Evolutionary conservation across 2,113 vertebrate genomes (phyloP).

Genomic region (Platichthys stellatus): DNA sequence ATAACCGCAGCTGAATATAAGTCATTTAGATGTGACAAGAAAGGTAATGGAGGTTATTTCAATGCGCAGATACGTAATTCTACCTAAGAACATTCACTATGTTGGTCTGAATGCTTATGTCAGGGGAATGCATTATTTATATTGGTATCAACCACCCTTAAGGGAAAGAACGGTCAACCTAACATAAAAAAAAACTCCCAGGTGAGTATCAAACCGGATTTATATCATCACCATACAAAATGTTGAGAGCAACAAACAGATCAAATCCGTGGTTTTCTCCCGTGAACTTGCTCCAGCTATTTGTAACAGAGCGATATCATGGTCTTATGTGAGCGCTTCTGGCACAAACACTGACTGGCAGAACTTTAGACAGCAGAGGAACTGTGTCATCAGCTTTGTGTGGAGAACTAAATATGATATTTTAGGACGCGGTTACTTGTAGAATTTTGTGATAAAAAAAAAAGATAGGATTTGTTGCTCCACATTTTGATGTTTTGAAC

Average conservation of each 20-base stretch:
- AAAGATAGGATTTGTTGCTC: too few species aligned
- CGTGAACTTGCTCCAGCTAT: not conserved
- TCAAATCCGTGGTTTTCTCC: not conserved
- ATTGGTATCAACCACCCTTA: not conserved
- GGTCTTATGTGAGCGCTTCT: not conserved
- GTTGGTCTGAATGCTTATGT: slow-evolving; percentile 4
- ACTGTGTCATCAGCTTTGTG: not conserved
- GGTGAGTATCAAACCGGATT: not conserved
- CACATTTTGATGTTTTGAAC: too few species aligned
- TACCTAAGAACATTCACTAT: not conserved
- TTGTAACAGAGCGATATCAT: not conserved
- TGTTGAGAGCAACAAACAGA: not conserved
- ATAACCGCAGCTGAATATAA: slow-evolving; percentile 9
- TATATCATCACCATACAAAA: not conserved
- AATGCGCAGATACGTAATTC: not conserved
- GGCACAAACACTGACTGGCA: not conserved
- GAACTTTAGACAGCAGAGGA: not conserved
- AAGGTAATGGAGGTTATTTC: slow-evolving; percentile 9
- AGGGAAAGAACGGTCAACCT: not conserved
- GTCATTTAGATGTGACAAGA: slow-evolving; percentile 4
- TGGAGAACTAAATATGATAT: too few species aligned
- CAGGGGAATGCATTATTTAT: not conserved
- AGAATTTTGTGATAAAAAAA: too few species aligned
- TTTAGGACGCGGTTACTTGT: too few species aligned
- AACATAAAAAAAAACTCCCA: not conserved